These are phyloP conservation scores for Mormoops blainvillei DNA, from an alignment of 2,113 vertebrate species.

Conservation along the genomic window DNA sequence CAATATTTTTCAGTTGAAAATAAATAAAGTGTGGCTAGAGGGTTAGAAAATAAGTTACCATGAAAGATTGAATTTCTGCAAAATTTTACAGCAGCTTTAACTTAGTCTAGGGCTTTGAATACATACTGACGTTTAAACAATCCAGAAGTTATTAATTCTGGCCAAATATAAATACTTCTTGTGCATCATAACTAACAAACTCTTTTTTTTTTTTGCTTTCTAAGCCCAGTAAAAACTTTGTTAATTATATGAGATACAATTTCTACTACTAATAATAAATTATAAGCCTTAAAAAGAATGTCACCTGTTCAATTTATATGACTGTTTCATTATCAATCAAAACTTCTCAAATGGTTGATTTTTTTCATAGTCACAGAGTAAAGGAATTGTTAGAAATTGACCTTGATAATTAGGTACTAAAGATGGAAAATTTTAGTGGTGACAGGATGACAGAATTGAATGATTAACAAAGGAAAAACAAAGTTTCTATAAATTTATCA, in stretches of 20 bases:
- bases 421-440: conserved; percentile 46
- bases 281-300: conserved; percentile 27
- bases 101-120: conserved; percentile 26
- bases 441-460: conserved; percentile 51
- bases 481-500: conserved; percentile 35
- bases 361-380: conserved; percentile 32
- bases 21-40: neutral
- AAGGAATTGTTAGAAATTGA: conserved; percentile 49
- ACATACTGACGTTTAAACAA: conserved; percentile 39
- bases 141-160: conserved; percentile 7
- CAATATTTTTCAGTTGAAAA: neutral
- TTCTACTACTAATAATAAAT: conserved; percentile 34
- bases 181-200: neutral
- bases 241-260: conserved; percentile 39
- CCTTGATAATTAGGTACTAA: conserved; percentile 53
- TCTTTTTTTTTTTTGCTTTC: conserved; percentile 31
- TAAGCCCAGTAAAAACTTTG: neutral
- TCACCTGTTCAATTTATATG: conserved; percentile 7
- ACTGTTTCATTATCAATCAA: conserved; percentile 50
- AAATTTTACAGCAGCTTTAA: conserved; percentile 7
- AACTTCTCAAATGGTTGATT: conserved; percentile 6
- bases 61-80: neutral
- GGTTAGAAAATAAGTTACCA: neutral
- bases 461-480: conserved; percentile 52
- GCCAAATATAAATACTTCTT: neutral